Base-by-base conservation (phyloP, 1,140 invertebrate genomes). In the Batillaria attramentaria region DNA sequence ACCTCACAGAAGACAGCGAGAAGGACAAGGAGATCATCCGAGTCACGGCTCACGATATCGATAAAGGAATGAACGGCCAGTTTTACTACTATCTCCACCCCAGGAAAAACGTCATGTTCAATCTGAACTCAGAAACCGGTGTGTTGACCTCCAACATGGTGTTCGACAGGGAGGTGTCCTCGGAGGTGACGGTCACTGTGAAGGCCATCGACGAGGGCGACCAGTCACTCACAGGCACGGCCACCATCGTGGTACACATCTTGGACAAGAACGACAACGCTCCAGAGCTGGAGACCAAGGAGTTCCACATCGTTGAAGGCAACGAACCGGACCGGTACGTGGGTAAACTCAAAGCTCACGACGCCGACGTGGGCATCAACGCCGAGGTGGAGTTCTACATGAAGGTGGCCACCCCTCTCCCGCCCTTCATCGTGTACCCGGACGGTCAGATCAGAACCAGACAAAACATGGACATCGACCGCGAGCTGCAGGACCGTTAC, bases 321-420 rank as follows among this genome's bases (percentile, higher is more conserved):
- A 94, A 93, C 0, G 81, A 88, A 0, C 87, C 94, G 3, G 96
- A 96, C 0, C 20, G 37, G 24, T 39, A 65, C 35, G 94, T 98
- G 0, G 91, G 95, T 3, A 93, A 93, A n/a, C 96, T 98, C 0
- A 94, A 95, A 87, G 97, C 97, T 0, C 91, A 96, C 0, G 97
- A 98, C 87, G 97, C 96, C 91, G 97, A 98, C 90, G 93, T 94
- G 0, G 96, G 95, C 1, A 93, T 93, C 0, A 98, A 98, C 88
- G 94, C 95, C 81, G 92, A 95, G 43, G 93, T 98, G 43, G 94
- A 93, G n/a, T 98, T 97, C 88, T 76, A 68, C 42, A 76, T 81
- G 77, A 96, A 46, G 97, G 98, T 91, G 94, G 93, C 0, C 91
- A 92, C 16, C 93, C 41, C 74, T 6, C 69, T 76, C 0, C 72